phyloP scores from a whole-genome alignment of 2,113 vertebrate genomes.

The Lagopus muta region DNA sequence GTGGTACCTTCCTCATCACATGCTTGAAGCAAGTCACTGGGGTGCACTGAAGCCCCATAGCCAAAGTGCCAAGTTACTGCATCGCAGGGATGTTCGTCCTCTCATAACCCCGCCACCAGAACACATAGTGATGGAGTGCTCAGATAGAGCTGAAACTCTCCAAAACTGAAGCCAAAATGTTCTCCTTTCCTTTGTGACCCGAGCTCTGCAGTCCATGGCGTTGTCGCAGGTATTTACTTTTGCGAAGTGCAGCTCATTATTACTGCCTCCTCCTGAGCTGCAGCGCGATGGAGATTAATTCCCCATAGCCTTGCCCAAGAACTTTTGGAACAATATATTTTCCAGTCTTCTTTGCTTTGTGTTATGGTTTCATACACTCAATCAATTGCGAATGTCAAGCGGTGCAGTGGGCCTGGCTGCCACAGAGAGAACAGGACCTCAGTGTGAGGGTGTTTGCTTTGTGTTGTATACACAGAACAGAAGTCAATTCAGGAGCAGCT shows the following conservation, averaged over 20 bases:
- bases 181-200: fast-evolving
- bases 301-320: constrained; percentile 9
- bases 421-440: background rate
- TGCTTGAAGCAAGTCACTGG: background rate
- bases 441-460: constrained; percentile 54
- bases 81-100: background rate
- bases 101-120: background rate
- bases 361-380: background rate
- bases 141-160: background rate
- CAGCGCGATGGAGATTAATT: background rate
- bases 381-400: background rate
- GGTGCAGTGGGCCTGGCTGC: background rate
- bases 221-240: constrained; percentile 15
- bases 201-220: background rate
- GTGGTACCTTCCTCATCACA: fast-evolving
- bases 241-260: constrained; percentile 42
- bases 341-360: constrained; percentile 51
- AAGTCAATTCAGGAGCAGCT: constrained; percentile 37
- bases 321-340: constrained; percentile 2
- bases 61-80: background rate
- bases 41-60: background rate
- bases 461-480: constrained; percentile 35
- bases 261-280: background rate
- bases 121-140: background rate
- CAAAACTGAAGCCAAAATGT: background rate